Conservation (phyloP, 2,888 invertebrate species). For the Campopleginae sp. region DNA sequence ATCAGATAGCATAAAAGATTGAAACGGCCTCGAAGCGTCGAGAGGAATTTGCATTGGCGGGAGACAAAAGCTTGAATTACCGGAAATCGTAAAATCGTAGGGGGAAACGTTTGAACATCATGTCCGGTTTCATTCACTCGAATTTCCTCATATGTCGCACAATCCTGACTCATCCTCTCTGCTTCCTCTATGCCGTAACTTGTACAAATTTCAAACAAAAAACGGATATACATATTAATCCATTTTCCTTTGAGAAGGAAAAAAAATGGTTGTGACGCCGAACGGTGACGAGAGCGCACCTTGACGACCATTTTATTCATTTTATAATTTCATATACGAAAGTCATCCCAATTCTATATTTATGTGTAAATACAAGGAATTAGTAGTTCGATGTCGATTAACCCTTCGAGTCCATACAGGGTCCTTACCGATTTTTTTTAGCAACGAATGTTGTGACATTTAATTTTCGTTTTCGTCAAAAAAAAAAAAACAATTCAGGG, state of each 20-base stretch:
- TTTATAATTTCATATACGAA: neutral
- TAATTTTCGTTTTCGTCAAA: too few species aligned
- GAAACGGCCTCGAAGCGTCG: conserved; percentile 8
- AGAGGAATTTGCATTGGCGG: conserved; percentile 39
- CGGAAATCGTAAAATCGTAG: conserved; percentile 31
- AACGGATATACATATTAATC: neutral
- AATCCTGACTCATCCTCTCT: neutral
- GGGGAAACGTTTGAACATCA: conserved; percentile 16
- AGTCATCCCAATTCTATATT: conserved; percentile 2
- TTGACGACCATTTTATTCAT: conserved; percentile 56
- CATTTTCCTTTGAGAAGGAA: too few species aligned
- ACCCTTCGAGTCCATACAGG: too few species aligned
- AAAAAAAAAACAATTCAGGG: too few species aligned
- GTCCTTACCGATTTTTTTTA: too few species aligned
- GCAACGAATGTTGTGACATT: too few species aligned
- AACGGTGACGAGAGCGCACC: conserved; percentile 12
- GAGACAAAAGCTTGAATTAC: conserved; percentile 42
- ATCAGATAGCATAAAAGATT: conserved; percentile 4
- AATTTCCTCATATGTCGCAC: conserved; percentile 22
- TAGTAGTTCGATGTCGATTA: too few species aligned
- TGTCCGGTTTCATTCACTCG: conserved; percentile 32
- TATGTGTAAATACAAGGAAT: too few species aligned
- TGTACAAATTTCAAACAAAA: neutral
- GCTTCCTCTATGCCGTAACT: neutral
- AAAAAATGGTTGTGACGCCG: neutral